phyloP scores from a whole-genome alignment of 2,888 invertebrate species.

The Notocelia uddmanniana region DNA sequence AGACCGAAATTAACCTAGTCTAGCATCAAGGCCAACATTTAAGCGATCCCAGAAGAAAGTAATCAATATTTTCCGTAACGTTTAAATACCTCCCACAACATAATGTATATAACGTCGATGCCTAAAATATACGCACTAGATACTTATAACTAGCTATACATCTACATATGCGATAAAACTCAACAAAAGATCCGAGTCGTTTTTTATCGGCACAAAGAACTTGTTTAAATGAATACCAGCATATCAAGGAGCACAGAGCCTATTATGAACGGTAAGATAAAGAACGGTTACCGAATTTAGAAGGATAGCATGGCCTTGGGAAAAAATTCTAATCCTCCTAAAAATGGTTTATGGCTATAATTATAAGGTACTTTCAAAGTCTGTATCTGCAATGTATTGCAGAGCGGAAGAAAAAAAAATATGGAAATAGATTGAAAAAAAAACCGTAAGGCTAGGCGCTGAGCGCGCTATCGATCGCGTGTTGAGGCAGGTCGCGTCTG shows the following conservation, averaged over 20 bases:
- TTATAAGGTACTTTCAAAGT: not conserved
- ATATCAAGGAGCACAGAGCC: constrained; percentile 56
- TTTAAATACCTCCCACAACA: not conserved
- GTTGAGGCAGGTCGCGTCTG: constrained; percentile 78
- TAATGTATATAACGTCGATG: constrained; percentile 10
- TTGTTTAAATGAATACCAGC: constrained; percentile 52
- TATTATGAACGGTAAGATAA: constrained; percentile 55
- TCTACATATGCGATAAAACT: constrained; percentile 37
- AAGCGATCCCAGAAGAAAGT: not conserved
- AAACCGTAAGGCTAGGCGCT: constrained; percentile 44
- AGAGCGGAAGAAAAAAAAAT: not conserved
- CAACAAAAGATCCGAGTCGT: constrained; percentile 49
- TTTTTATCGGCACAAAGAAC: constrained; percentile 53
- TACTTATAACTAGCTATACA: constrained; percentile 13
- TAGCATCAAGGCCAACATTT: not conserved
- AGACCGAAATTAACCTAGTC: not conserved
- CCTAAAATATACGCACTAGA: constrained; percentile 24
- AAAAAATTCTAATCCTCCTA: constrained; percentile 17
- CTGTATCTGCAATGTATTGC: not conserved
- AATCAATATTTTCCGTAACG: not conserved
- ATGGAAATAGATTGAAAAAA: constrained; percentile 38
- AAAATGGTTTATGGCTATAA: not conserved
- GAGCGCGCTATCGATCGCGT: constrained; percentile 72
- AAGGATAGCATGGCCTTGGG: constrained; percentile 31
- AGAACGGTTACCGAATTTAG: constrained; percentile 51